Evolutionary conservation across 1,140 invertebrate species (phyloP), one percentile per base, ranked within the genome.

Genomic region (Hylyphantes graminicola): DNA sequence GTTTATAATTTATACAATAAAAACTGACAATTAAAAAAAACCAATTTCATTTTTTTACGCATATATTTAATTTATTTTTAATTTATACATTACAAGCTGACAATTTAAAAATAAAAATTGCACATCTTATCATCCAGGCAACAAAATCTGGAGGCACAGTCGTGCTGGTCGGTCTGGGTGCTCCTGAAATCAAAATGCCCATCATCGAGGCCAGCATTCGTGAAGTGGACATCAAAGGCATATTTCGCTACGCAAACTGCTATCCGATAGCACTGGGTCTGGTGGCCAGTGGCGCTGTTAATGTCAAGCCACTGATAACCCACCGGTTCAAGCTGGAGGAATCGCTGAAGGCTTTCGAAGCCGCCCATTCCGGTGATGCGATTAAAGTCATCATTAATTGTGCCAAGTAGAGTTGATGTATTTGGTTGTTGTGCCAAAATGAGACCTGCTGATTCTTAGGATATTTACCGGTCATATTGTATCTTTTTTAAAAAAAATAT

Each of bases 231-330:
- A 96, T 99, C 77, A 92, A 93, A 88, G 97, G 97, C 67, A 93
- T 96, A 48, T 98, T 98, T 90, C 92, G 96, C 90, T 98, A 98
- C 89, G 93, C 92, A 63, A 97, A 98, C 90, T 95, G 96, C 88
- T 98, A 98, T 90, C 92, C 94, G 4, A 93, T 93, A 70, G 96
- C 97, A 0, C 89, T 99, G 82, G 92, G 94, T 2, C 92, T 99
- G 90, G 76, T 98, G 5, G 92, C 95, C 0, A 93, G 93, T 79
- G 95, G 96, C 3, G 93, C 93, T 89, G 92, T 97, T 7, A 92
- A 98, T 88, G 93, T 98, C 0, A 96, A 96, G 88, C 93, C 94
- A 6, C 90, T 99, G 54, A 94, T 98, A 13, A 98, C 97, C 0
- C 97, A 99, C 90, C 94, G 95, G 88, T 99, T 93, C 89, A 92